Evolutionary conservation across 2,113 vertebrate species (phyloP), one percentile per base, ranked within the genome.

Genomic region (Pitta sordida): DNA sequence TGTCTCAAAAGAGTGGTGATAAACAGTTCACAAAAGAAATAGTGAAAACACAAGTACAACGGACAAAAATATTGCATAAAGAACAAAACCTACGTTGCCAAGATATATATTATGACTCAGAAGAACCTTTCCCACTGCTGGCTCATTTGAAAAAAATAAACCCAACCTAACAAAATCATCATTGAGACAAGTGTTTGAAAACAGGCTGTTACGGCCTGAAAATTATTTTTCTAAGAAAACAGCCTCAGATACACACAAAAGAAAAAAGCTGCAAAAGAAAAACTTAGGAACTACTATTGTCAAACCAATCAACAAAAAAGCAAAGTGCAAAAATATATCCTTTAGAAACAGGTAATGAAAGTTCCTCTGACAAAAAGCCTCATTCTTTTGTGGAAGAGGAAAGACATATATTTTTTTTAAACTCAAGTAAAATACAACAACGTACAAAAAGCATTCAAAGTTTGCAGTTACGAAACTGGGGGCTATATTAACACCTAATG

Each of bases 401-500:
- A 58, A 91, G 4, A 8, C 2, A 5, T 36, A 4, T 29, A n/a
- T 41, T 64, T 41, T 81, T 51, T 48, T 13, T 10, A 80, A 70
- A 11, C 7, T 5, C 13, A 43, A 81, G 19, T 15, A 34, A 73
- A 80, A 53, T 0, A 51, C 15, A 32, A 46, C 24, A 4, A 3
- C 44, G 23, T 49, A 79, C 8, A 78, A 51, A 80, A 92, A 60
- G 13, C 49, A 64, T 27, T 41, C 9, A 10, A 84, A 73, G 11
- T 37, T 34, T 53, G 11, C 41, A 34, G 18, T 39, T 41, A 67
- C 3, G 13, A 81, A 60, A 88, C 3, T 10, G 4, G 3, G 23
- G 15, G 20, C 7, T 29, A 22, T 11, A 32, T 30, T 26, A 37
- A 49, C 1, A 0, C 2, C 10, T 26, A 43, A 59, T 4, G 5